Evolutionary conservation across 2,113 vertebrate genomes (phyloP), one percentile per base, ranked within the genome.

Genomic region (Sylvilagus bachmani): DNA sequence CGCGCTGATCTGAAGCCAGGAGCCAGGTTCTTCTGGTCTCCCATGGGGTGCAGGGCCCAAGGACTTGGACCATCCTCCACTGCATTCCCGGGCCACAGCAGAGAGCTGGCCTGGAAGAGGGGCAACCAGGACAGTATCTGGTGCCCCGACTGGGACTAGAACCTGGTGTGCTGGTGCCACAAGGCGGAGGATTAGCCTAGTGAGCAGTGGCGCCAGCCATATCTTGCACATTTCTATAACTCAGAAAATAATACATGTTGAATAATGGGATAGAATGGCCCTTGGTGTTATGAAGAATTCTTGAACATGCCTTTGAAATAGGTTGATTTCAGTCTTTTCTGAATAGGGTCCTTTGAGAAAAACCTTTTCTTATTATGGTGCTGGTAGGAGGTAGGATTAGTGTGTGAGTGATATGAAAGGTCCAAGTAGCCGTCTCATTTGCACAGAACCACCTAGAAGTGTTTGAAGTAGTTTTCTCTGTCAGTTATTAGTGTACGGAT

Each of bases 161-260:
- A n/a, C n/a, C n/a, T n/a, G n/a, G n/a, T n/a, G n/a, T n/a, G n/a
- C n/a, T n/a, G n/a, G n/a, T n/a, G n/a, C n/a, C n/a, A n/a, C n/a
- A n/a, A n/a, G n/a, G n/a, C n/a, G n/a, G n/a, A n/a, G n/a, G n/a
- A n/a, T n/a, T n/a, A n/a, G n/a, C n/a, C n/a, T n/a, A n/a, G n/a
- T n/a, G n/a, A n/a, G n/a, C n/a, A n/a, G n/a, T n/a, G n/a, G n/a
- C n/a, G n/a, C n/a, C n/a, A n/a, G n/a, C n/a, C n/a, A n/a, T n/a
- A n/a, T n/a, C 87, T 64, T 77, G 82, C 38, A 49, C 62, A n/a
- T 84, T 78, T 95, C 36, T 90, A 6, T 53, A 88, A 79, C 3
- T 4, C 79, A 51, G 73, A 70, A 82, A 75, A 55, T 55, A 90
- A 67, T 29, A 51, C 17, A 78, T 66, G 66, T 73, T 82, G 55